These are phyloP conservation scores for Cheilosia impressa DNA, from an alignment of 2,888 invertebrate species.

Conservation along the genomic window DNA sequence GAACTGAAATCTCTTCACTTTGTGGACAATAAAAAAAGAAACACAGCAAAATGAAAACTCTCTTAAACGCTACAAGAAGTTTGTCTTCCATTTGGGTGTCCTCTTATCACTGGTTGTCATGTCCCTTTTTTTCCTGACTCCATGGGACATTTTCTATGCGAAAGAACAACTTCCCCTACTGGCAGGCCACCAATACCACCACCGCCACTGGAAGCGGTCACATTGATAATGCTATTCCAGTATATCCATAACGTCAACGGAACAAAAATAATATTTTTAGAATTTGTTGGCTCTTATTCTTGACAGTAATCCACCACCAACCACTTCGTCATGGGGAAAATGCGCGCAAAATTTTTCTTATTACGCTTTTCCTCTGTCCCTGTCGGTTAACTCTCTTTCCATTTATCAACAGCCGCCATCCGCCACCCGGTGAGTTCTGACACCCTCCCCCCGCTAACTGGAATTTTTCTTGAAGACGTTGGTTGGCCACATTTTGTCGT, in stretches of 20 bases:
- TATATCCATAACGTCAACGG: constrained; percentile 20
- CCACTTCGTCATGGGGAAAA: constrained; percentile 44
- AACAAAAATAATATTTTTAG: constrained; percentile 25
- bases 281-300: constrained; percentile 9
- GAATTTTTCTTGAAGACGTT: constrained; percentile 55
- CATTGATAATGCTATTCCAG: constrained; percentile 41
- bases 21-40: neutral
- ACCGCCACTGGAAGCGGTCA: constrained; percentile 38
- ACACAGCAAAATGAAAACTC: constrained; percentile 21
- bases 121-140: neutral
- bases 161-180: constrained; percentile 29
- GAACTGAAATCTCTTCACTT: constrained; percentile 21
- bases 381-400: constrained; percentile 37
- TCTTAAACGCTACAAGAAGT: constrained; percentile 30
- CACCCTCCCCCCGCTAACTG: neutral
- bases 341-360: constrained; percentile 52
- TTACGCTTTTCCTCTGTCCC: constrained; percentile 29
- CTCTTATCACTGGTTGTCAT: constrained; percentile 17
- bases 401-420: neutral
- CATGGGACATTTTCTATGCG: neutral
- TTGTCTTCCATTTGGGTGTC: neutral
- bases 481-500: constrained; percentile 63
- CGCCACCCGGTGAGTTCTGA: neutral
- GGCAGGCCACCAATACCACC: constrained; percentile 15
- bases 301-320: constrained; percentile 19